phyloP scores from a whole-genome alignment of 2,113 vertebrate species.

The Malurus elegans region DNA sequence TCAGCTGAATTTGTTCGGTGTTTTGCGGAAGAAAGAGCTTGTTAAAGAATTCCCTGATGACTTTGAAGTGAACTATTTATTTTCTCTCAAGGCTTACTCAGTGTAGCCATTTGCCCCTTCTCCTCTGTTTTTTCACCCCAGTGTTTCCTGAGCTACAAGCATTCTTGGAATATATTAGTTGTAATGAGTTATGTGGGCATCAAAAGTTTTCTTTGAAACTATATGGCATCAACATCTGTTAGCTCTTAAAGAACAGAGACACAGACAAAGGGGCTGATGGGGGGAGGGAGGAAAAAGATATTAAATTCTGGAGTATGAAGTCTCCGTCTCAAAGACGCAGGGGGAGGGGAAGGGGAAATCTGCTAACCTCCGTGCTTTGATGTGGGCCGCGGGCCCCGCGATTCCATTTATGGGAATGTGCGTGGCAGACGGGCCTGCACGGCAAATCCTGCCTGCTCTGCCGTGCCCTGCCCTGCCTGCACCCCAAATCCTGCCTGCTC shows the following conservation, averaged over 20 bases:
- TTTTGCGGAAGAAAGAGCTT: constrained; percentile 43
- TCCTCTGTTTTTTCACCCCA: constrained; percentile 45
- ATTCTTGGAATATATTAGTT: constrained; percentile 70
- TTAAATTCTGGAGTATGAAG: constrained; percentile 69
- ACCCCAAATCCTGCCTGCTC: not conserved
- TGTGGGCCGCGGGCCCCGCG: constrained; percentile 62
- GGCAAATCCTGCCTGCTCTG: not conserved
- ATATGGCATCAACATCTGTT: constrained; percentile 77
- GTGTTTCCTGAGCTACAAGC: constrained; percentile 57
- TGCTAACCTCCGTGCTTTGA: constrained; percentile 69
- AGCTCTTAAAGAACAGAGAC: constrained; percentile 76
- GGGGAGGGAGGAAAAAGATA: constrained; percentile 57
- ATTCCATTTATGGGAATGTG: constrained; percentile 72
- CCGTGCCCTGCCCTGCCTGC: not conserved
- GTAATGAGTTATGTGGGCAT: constrained; percentile 69
- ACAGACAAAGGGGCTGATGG: constrained; percentile 69
- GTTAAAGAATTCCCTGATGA: constrained; percentile 59
- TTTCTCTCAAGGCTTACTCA: constrained; percentile 54
- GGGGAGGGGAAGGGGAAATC: constrained; percentile 68
- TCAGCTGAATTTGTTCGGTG: constrained; percentile 24
- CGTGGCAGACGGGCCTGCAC: constrained; percentile 5
- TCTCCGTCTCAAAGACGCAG: constrained; percentile 57
- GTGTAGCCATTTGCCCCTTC: constrained; percentile 40
- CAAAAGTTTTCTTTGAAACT: constrained; percentile 74
- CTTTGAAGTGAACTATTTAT: constrained; percentile 61